Evolutionary conservation across 2,888 invertebrate genomes (phyloP), one percentile per base, ranked within the genome.

Genomic region (Zygothrica quintamaculata): DNA sequence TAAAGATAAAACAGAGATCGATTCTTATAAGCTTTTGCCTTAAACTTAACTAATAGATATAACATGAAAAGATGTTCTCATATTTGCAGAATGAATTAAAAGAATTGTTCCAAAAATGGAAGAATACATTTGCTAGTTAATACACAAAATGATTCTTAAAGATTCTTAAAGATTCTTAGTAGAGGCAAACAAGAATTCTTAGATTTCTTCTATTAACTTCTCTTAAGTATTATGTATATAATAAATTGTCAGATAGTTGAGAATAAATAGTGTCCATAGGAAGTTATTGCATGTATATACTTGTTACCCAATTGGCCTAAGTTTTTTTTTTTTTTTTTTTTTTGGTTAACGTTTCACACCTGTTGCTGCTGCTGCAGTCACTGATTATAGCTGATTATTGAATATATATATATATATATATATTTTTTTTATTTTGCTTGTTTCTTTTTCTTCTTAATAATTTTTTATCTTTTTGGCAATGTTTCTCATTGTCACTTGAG

Each of bases 211-310:
- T 22, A 22, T 29, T 29, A n/a, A n/a, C 9, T 1, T 29, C 9
- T 43, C 16, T 8, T 25, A 18, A 5, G 25, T 12, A 31, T 34
- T 61, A 36, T 73, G 55, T 48, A 15, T 39, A 15, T 53, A 73
- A 61, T 33, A 15, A 67, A 71, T 71, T 71, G 8, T 55, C 71
- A 42, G 8, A 13, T 36, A 29, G 18, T 42, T 47, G 71, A 61
- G 68, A 71, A 71, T 67, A 34, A 71, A 18, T 58, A 53, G 34
- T 36, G 74, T 61, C 37, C 26, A 61, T 67, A 67, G 56, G 67
- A 66, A 71, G 37, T 25, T 52, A 46, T 7, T 40, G n/a, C n/a
- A n/a, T n/a, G n/a, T n/a, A 22, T 22, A 22, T 22, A 22, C 18
- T 22, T 22, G 18, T 22, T 22, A 42, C 16, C 31, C 15, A 33